phyloP scores from a whole-genome alignment of 2,113 vertebrate genomes.

The Sinocyclocheilus anophthalmus region DNA sequence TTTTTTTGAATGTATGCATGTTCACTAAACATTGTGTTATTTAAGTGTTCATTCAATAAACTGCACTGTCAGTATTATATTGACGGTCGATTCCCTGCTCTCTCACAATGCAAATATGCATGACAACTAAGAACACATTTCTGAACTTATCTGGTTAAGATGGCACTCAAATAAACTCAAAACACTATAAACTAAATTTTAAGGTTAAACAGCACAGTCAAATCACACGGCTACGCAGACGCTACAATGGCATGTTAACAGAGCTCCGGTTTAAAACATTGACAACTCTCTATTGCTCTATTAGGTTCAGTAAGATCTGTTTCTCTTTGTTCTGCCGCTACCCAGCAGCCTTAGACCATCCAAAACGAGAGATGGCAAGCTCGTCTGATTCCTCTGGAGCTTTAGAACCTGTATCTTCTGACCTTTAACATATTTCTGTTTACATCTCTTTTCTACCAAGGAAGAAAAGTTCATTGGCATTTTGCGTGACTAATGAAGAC shows the following conservation, averaged over 20 bases:
- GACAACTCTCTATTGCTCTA: background rate
- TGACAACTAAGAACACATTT: too few relatives aligned
- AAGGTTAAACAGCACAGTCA: background rate
- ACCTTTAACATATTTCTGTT: background rate
- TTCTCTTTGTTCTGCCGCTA: background rate
- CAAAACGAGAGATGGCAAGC: conserved; percentile 10
- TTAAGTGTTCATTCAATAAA: too few relatives aligned
- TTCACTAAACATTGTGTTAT: too few relatives aligned
- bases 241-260: background rate
- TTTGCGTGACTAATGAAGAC: background rate
- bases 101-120: too few relatives aligned
- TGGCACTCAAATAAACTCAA: background rate
- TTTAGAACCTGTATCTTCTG: background rate
- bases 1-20: too few relatives aligned
- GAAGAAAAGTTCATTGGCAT: background rate
- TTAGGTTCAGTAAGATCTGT: background rate
- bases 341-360: conserved; percentile 6
- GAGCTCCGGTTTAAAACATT: background rate
- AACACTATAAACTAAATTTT: background rate
- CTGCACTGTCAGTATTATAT: too few relatives aligned
- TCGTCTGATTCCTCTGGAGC: background rate
- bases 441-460: background rate
- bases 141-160: background rate
- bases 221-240: background rate
- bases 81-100: too few relatives aligned